These are phyloP conservation scores for Pogonus chalceus DNA, from an alignment of 1,140 invertebrate genomes.

Conservation along the genomic window DNA sequence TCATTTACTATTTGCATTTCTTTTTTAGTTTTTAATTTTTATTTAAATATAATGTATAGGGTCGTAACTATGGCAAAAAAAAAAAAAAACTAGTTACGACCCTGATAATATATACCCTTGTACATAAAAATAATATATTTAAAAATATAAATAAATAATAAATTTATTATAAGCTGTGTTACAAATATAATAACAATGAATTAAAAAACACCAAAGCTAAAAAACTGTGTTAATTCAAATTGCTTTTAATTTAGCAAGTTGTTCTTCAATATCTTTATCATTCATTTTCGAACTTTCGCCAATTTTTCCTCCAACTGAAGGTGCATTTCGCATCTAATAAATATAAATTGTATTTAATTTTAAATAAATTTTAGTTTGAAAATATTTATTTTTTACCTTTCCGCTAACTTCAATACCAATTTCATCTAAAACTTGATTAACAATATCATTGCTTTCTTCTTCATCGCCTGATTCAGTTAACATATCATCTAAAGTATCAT, in stretches of 20 bases:
- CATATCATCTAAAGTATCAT: slow-evolving; percentile 85
- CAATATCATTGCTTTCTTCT: slow-evolving; percentile 75
- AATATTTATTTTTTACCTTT: slow-evolving; percentile 46
- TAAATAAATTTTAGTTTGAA: neutral
- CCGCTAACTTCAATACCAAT: slow-evolving; percentile 91
- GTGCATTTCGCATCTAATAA: slow-evolving; percentile 48
- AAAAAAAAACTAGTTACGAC: neutral
- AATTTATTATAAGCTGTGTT: too few relatives aligned
- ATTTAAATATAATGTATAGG: neutral
- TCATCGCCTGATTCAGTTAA: slow-evolving; percentile 83
- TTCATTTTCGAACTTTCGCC: slow-evolving; percentile 41
- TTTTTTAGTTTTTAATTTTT: neutral
- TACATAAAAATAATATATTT: neutral
- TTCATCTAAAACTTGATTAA: slow-evolving; percentile 85
- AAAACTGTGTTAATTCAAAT: neutral
- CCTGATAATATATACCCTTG: too few relatives aligned
- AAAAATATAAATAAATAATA: neutral
- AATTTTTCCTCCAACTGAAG: slow-evolving; percentile 50
- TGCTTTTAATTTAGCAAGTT: slow-evolving; percentile 62
- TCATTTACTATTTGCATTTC: too few relatives aligned
- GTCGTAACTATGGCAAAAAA: neutral
- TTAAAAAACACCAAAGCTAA: too few relatives aligned
- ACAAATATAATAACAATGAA: too few relatives aligned
- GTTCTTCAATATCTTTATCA: slow-evolving; percentile 67
- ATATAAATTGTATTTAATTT: neutral